A percentile compares a stretch with the other conserved stretches of the same genome.
These are phyloP conservation scores for Sminthurinus aureus DNA, from an alignment of 2,888 invertebrate species.

Conservation along the genomic window DNA sequence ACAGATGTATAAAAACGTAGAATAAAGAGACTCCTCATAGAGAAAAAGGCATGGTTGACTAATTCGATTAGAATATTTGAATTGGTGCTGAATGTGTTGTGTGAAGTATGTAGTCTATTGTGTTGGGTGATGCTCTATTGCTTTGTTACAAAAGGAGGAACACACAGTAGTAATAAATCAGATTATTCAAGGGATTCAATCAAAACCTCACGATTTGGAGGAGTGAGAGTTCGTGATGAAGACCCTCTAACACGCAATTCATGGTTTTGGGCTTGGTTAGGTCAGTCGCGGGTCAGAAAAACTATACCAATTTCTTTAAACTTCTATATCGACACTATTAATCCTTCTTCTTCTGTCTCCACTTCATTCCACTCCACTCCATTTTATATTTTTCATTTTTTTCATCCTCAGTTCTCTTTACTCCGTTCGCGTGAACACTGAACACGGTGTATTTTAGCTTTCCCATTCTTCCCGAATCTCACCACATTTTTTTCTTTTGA, in stretches of 20 bases:
- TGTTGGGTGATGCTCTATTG: neutral
- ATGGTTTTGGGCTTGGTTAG: conserved; percentile 46
- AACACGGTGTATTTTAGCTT: too few relatives aligned
- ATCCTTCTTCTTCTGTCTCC: neutral
- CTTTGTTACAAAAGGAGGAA: conserved; percentile 35
- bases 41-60: conserved; percentile 27
- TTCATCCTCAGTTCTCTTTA: neutral
- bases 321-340: neutral
- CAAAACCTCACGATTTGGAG: conserved; percentile 56
- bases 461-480: neutral
- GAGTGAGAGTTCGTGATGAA: conserved; percentile 56
- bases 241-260: conserved; percentile 51
- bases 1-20: neutral
- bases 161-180: conserved; percentile 55
- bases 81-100: conserved; percentile 23
- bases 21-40: too few relatives aligned
- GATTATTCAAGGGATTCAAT: conserved; percentile 57
- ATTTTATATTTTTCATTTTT: neutral
- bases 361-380: neutral
- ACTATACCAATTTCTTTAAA: conserved; percentile 36
- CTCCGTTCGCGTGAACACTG: too few relatives aligned
- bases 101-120: neutral
- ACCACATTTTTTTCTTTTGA: neutral
- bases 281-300: conserved; percentile 49
- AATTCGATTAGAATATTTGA: conserved; percentile 45